phyloP scores from a whole-genome alignment of 2,797 vertebrate species.

The Brachyalestes nurse region DNA sequence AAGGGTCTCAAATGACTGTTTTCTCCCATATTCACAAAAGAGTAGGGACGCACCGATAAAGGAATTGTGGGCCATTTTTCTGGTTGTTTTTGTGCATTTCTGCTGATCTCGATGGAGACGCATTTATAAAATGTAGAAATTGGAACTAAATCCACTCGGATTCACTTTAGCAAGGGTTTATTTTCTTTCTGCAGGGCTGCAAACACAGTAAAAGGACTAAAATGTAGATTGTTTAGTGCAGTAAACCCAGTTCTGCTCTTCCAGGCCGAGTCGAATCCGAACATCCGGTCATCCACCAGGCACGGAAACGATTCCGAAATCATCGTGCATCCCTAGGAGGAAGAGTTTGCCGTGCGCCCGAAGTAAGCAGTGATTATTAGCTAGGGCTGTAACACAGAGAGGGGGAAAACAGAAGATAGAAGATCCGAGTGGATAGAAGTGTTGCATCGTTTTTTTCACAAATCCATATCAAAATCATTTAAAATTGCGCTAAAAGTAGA shows the following conservation, averaged over 20 bases:
- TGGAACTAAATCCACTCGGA: not conserved
- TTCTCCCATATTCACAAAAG: conserved; percentile 57
- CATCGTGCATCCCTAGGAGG: not conserved
- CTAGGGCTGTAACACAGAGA: conserved; percentile 12
- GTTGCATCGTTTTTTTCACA: conserved; percentile 34
- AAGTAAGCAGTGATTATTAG: conserved; percentile 49
- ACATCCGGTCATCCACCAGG: not conserved
- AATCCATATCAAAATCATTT: conserved; percentile 51
- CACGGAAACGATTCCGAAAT: not conserved
- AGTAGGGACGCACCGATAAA: not conserved
- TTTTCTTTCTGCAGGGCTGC: not conserved
- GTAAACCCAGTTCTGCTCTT: not conserved
- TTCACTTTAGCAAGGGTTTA: not conserved
- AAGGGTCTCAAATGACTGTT: conserved; percentile 53
- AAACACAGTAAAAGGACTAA: not conserved
- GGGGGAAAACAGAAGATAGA: not conserved
- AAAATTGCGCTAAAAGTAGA: conserved; percentile 50
- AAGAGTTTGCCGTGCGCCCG: conserved; percentile 67
- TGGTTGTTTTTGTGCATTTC: not conserved
- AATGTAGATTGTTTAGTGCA: not conserved
- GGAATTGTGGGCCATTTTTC: not conserved
- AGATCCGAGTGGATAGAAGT: conserved; percentile 34
- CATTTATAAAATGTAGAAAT: conserved; percentile 14
- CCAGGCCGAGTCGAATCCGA: not conserved
- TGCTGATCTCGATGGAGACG: not conserved